Conservation (phyloP, 2,888 invertebrate species). For the Atethmia centrago region DNA sequence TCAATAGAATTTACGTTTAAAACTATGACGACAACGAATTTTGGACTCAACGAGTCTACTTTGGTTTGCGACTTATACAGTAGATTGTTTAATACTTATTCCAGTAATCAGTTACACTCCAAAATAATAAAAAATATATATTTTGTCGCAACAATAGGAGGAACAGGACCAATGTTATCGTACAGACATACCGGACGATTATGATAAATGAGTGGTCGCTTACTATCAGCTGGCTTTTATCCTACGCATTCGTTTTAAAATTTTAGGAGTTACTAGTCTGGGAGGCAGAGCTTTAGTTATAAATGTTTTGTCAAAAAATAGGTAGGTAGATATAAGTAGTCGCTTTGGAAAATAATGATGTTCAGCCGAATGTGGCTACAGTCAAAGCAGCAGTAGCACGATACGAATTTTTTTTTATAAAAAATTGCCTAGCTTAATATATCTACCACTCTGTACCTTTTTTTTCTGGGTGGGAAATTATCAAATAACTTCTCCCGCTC, state of each 20-base stretch:
- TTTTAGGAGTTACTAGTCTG: slow-evolving; percentile 4
- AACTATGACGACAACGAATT: neutral
- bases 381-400: too few relatives aligned
- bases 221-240: slow-evolving; percentile 38
- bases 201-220: slow-evolving; percentile 39
- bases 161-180: slow-evolving; percentile 37
- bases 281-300: neutral
- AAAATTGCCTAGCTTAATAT: neutral
- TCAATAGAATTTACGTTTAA: too few relatives aligned
- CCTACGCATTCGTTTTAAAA: slow-evolving; percentile 37
- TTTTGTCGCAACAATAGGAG: slow-evolving; percentile 8
- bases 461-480: too few relatives aligned
- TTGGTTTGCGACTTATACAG: neutral
- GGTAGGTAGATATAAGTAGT: neutral
- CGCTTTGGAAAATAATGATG: too few relatives aligned
- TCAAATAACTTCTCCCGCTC: too few relatives aligned
- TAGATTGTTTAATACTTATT: neutral
- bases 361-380: too few relatives aligned
- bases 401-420: neutral
- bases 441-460: neutral
- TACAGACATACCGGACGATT: slow-evolving; percentile 55
- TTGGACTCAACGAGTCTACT: neutral
- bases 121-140: slow-evolving; percentile 19
- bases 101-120: too few relatives aligned
- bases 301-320: neutral